These are phyloP conservation scores for Antechinus stuartii DNA, from an alignment of 2,113 vertebrate species.

Conservation along the genomic window DNA sequence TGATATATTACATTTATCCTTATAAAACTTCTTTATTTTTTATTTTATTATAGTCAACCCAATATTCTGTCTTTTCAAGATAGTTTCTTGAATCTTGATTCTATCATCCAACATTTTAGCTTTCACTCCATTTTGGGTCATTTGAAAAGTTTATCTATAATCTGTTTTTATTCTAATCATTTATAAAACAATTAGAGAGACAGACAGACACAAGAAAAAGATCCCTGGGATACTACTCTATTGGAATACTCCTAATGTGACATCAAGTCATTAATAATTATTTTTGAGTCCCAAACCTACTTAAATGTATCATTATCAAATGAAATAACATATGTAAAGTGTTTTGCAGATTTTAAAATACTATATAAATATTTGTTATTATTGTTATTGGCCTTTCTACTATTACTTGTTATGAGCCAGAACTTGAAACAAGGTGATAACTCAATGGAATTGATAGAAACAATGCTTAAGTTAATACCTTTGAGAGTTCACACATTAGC, in stretches of 20 bases:
- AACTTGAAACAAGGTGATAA: no score
- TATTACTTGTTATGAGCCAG: not conserved
- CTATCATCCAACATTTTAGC: not conserved
- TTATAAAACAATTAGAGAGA: not conserved
- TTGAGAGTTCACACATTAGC: no score
- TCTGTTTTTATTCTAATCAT: not conserved
- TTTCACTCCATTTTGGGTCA: not conserved
- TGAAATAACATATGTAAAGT: not conserved
- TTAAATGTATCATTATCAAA: not conserved
- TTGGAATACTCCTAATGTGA: not conserved
- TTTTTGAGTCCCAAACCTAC: not conserved
- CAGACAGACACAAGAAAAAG: not conserved
- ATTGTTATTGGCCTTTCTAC: not conserved
- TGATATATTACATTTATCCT: not conserved
- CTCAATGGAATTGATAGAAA: no score
- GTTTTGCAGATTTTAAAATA: not conserved
- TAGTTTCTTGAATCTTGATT: not conserved
- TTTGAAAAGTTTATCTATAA: not conserved
- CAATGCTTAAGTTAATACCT: no score
- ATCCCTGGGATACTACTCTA: not conserved
- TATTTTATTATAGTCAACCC: not conserved
- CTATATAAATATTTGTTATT: not conserved
- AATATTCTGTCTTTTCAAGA: not conserved
- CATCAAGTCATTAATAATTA: not conserved
- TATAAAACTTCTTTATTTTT: not conserved